phyloP scores from a whole-genome alignment of 2,113 vertebrate genomes.

The Scophthalmus maximus region DNA sequence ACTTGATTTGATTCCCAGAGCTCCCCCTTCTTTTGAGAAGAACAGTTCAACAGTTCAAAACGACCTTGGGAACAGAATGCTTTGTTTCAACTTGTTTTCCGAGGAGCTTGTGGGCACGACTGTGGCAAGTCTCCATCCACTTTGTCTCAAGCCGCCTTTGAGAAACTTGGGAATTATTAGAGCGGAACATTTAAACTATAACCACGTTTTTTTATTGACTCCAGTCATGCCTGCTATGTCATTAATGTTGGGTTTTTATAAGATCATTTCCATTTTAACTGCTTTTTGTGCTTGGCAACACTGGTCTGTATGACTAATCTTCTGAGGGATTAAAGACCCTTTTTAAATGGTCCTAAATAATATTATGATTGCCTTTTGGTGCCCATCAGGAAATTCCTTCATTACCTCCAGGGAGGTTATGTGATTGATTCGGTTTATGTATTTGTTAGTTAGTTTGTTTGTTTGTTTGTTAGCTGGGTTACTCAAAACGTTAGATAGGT shows the following conservation, averaged over 20 bases:
- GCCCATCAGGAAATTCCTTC: not conserved
- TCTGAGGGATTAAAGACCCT: not conserved
- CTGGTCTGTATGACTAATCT: slow-evolving; percentile 31
- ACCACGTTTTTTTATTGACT: slow-evolving; percentile 26
- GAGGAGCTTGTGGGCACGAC: slow-evolving; percentile 34
- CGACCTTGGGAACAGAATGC: not conserved
- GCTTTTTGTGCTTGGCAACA: slow-evolving; percentile 8
- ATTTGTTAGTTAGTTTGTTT: too few relatives aligned
- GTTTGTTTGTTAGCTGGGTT: too few relatives aligned
- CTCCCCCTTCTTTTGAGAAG: slow-evolving; percentile 1
- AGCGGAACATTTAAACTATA: slow-evolving; percentile 16
- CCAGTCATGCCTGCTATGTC: not conserved
- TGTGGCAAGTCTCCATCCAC: slow-evolving; percentile 8
- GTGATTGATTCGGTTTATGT: too few relatives aligned
- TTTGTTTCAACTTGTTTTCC: slow-evolving; percentile 43
- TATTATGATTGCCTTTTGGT: not conserved
- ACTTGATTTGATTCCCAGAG: slow-evolving; percentile 14
- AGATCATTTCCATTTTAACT: slow-evolving; percentile 44
- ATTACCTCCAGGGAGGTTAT: too few relatives aligned
- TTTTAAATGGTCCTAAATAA: slow-evolving; percentile 17
- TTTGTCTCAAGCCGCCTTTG: slow-evolving; percentile 2
- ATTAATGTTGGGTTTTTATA: slow-evolving; percentile 40
- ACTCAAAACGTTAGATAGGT: too few relatives aligned
- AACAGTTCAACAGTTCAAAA: slow-evolving; percentile 12
- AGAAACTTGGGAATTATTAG: slow-evolving; percentile 29